phyloP scores from a whole-genome alignment of 2,797 vertebrate genomes.

The Alca torda region DNA sequence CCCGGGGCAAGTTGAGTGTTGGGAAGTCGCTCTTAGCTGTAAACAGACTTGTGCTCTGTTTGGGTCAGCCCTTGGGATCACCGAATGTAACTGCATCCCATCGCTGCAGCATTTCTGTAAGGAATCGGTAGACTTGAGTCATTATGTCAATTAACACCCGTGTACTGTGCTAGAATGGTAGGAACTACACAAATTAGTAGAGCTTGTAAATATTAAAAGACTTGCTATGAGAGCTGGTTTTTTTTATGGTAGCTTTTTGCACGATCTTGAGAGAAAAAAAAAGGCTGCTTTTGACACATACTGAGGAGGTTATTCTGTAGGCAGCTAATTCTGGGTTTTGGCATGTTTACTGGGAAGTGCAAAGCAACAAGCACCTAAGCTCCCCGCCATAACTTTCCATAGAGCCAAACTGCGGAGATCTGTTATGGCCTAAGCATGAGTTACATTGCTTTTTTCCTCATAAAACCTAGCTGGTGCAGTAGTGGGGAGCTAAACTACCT shows the following conservation, averaged over 20 bases:
- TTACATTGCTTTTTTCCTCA: not conserved
- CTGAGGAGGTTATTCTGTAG: not conserved
- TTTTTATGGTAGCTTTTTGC: not conserved
- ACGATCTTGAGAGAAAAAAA: not conserved
- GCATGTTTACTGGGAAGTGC: not conserved
- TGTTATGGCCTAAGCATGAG: not conserved
- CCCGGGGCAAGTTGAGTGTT: not conserved
- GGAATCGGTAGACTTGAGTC: not conserved
- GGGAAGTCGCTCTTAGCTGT: not conserved
- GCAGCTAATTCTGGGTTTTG: not conserved
- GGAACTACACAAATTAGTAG: not conserved
- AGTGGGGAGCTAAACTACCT: not conserved
- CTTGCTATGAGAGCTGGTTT: not conserved
- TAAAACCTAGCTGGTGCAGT: not conserved
- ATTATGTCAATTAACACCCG: not conserved
- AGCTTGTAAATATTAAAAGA: not conserved
- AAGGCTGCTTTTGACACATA: not conserved
- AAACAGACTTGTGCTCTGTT: not conserved
- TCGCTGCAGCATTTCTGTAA: not conserved
- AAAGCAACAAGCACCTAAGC: not conserved
- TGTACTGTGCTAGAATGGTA: not conserved
- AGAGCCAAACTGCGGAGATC: not conserved
- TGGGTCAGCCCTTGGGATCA: not conserved
- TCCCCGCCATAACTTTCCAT: not conserved
- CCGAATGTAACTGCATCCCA: not conserved